Evolutionary conservation across 2,113 vertebrate species (phyloP).

Genomic region (Nannobrachium achirus): DNA sequence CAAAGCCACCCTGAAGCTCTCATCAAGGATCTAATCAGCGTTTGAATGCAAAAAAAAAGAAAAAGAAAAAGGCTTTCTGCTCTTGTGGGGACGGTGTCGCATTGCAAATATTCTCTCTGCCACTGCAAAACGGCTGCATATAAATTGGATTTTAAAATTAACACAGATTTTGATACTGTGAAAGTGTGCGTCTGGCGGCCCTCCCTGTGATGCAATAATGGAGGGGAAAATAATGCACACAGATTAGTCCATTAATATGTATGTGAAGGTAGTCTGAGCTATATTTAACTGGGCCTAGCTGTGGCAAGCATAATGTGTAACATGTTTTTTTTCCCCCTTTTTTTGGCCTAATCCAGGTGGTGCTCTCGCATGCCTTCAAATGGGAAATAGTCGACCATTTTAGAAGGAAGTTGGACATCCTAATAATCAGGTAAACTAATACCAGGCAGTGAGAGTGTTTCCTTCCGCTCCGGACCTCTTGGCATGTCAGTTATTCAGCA

Average conservation of each 20-base stretch:
- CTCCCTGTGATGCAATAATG: conserved; percentile 30
- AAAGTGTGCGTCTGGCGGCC: conserved; percentile 55
- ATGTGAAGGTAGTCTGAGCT: conserved; percentile 46
- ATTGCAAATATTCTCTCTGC: conserved; percentile 45
- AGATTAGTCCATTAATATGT: conserved; percentile 70
- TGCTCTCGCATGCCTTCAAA: conserved; percentile 46
- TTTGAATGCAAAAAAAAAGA: conserved; percentile 74
- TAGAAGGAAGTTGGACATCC: conserved; percentile 84
- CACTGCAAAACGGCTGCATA: conserved; percentile 69
- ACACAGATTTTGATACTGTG: conserved; percentile 55
- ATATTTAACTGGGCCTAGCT: conserved; percentile 22
- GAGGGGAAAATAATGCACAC: conserved; percentile 43
- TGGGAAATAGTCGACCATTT: conserved; percentile 58
- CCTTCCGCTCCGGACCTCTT: conserved; percentile 84
- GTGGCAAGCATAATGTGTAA: conserved; percentile 34
- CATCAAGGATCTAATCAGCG: conserved; percentile 92
- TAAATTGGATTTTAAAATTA: conserved; percentile 74
- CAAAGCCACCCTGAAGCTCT: conserved; percentile 75
- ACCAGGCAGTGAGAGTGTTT: conserved; percentile 84
- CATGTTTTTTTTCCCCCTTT: conserved; percentile 5
- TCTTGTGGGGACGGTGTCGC: conserved; percentile 56
- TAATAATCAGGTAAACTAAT: conserved; percentile 93
- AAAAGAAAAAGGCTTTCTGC: conserved; percentile 50
- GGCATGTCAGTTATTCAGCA: conserved; percentile 75
- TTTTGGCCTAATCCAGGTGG: conserved; percentile 54